phyloP scores from a whole-genome alignment of 1,140 invertebrate genomes.

The Drosophila ercepeae region DNA sequence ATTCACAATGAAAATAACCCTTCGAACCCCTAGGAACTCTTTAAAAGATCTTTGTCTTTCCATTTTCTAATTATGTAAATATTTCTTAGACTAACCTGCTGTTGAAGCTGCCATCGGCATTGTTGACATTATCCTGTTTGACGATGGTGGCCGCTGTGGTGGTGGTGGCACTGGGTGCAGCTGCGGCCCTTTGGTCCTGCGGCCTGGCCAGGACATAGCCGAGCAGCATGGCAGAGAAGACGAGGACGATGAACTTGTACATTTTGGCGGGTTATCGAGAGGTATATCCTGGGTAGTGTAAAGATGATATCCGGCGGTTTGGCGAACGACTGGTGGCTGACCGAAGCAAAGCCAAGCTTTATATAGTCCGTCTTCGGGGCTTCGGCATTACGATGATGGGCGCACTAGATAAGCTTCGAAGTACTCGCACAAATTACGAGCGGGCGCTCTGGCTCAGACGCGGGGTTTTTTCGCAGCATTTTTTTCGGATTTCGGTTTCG shows the following conservation, averaged over 20 bases:
- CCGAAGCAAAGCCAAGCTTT: conserved; percentile 41
- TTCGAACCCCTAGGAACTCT: too few relatives aligned
- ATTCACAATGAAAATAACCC: too few relatives aligned
- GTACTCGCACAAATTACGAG: conserved; percentile 65
- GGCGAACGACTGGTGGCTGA: conserved; percentile 63
- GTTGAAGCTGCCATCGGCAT: conserved; percentile 81
- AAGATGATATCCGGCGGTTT: conserved; percentile 51
- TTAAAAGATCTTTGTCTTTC: too few relatives aligned
- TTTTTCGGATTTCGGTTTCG: conserved; percentile 39
- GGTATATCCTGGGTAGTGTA: conserved; percentile 40
- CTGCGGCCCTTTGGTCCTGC: conserved; percentile 59
- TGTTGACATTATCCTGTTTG: conserved; percentile 81
- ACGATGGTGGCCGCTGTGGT: conserved; percentile 79
- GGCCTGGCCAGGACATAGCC: conserved; percentile 69
- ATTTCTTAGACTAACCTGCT: conserved; percentile 79
- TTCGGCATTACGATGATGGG: conserved; percentile 80
- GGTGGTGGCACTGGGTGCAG: conserved; percentile 24
- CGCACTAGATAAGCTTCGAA: conserved; percentile 79
- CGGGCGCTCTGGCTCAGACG: conserved; percentile 33
- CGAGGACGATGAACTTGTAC: conserved; percentile 69
- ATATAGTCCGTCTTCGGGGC: conserved; percentile 55
- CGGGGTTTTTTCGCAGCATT: conserved; percentile 35
- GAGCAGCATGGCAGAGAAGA: conserved; percentile 67
- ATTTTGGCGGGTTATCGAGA: conserved; percentile 32
- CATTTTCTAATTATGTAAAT: too few relatives aligned